These are phyloP conservation scores for Cathartes aura DNA, from an alignment of 2,113 vertebrate genomes.

Conservation along the genomic window DNA sequence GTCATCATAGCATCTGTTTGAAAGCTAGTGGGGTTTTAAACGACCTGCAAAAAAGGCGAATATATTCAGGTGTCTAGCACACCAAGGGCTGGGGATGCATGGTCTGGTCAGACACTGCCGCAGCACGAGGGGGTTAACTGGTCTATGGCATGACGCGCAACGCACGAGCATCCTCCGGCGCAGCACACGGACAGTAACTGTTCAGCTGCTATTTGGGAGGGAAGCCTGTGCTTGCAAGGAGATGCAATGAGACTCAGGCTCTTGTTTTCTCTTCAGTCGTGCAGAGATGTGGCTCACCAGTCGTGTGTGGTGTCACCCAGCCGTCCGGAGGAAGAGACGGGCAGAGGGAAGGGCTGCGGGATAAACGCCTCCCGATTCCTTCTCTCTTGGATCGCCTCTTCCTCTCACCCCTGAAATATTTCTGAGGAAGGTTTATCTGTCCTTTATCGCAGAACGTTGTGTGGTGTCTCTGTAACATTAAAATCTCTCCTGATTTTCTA, in stretches of 20 bases:
- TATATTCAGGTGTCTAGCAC: background rate
- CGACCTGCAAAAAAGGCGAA: background rate
- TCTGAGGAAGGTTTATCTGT: constrained; percentile 8
- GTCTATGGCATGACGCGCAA: background rate
- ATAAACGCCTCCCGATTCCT: background rate
- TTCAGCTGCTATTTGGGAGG: background rate
- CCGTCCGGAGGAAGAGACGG: fast-evolving
- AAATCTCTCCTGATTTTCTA: constrained; percentile 52
- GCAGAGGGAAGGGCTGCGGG: background rate
- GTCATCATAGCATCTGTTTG: background rate
- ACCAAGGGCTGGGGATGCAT: fast-evolving
- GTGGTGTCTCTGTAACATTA: constrained; percentile 10
- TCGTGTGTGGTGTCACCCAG: background rate
- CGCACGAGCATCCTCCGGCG: background rate
- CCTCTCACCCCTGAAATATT: background rate
- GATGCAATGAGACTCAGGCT: background rate
- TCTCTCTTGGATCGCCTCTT: background rate
- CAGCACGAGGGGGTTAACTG: fast-evolving
- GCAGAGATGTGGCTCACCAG: background rate
- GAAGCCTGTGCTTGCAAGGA: background rate
- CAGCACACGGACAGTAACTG: background rate
- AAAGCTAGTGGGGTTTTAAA: background rate
- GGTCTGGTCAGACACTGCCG: background rate
- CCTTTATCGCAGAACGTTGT: constrained; percentile 22
- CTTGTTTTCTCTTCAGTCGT: background rate